Percentiles rank a stretch among this genome's conserved stretches.
Evolutionary conservation across 1,140 invertebrate genomes (phyloP).

Genomic region (Bombus affinis): DNA sequence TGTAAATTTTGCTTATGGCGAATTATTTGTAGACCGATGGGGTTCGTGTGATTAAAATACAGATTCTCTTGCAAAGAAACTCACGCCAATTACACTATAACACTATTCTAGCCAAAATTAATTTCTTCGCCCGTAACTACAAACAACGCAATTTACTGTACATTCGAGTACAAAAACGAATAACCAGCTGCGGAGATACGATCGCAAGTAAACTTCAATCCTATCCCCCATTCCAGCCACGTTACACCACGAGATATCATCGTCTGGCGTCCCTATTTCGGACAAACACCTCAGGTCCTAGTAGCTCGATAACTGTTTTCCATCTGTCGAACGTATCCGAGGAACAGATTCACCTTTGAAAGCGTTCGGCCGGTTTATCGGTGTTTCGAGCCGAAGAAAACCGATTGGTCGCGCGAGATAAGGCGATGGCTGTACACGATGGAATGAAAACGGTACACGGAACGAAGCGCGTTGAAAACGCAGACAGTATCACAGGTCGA

Average conservation of each 20-base stretch:
- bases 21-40: no score
- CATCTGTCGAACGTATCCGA: slow-evolving; percentile 27
- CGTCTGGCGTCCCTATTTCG: slow-evolving; percentile 9
- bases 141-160: background rate
- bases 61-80: no score
- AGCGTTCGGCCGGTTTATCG: slow-evolving; percentile 52
- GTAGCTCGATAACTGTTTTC: slow-evolving; percentile 9
- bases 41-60: no score
- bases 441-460: slow-evolving; percentile 51
- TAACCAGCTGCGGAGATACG: background rate
- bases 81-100: no score
- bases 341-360: slow-evolving; percentile 18
- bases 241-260: background rate
- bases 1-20: background rate
- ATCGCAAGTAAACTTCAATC: background rate
- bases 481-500: slow-evolving; percentile 62
- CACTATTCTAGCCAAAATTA: background rate
- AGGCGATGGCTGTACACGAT: slow-evolving; percentile 4
- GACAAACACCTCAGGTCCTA: background rate
- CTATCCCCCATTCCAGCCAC: background rate
- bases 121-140: background rate
- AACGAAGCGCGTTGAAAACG: slow-evolving; percentile 18
- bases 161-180: background rate
- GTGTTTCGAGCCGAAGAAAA: slow-evolving; percentile 57
- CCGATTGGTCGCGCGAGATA: slow-evolving; percentile 64